A percentile compares a stretch with the other conserved stretches of the same genome.
phyloP scores from a whole-genome alignment of 1,140 invertebrate species.

The Nylanderia fulva region DNA sequence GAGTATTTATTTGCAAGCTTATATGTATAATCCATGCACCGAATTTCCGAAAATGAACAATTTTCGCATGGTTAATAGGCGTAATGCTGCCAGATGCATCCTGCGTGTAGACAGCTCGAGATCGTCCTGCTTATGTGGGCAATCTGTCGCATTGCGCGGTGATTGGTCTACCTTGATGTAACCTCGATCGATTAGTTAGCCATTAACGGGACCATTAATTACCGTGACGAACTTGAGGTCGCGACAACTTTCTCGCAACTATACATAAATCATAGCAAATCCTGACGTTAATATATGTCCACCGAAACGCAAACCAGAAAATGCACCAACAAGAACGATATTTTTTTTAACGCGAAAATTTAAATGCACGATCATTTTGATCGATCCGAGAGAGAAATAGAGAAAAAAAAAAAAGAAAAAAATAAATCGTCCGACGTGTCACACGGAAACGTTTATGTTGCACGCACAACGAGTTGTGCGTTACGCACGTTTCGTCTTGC shows the following conservation, averaged over 20 bases:
- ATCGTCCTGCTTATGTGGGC: constrained; percentile 49
- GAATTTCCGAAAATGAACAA: not conserved
- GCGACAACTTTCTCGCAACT: constrained; percentile 40
- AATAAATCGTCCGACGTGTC: constrained; percentile 42
- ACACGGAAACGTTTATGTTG: constrained; percentile 61
- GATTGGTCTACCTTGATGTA: constrained; percentile 57
- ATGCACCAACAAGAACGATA: not conserved
- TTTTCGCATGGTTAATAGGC: not conserved
- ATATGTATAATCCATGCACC: no score
- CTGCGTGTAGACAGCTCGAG: not conserved
- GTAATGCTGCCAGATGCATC: constrained; percentile 23
- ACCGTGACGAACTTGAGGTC: constrained; percentile 52
- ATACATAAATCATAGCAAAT: constrained; percentile 57
- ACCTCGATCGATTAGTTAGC: constrained; percentile 57
- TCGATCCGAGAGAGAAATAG: not conserved
- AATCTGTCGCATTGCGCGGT: constrained; percentile 61
- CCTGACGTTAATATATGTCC: constrained; percentile 46
- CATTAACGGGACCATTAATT: constrained; percentile 55
- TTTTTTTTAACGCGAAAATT: not conserved
- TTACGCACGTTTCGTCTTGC: constrained; percentile 68
- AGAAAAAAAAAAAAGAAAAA: not conserved
- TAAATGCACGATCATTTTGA: constrained; percentile 11
- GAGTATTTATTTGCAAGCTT: not conserved
- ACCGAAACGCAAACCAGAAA: not conserved
- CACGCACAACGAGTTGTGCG: constrained; percentile 38